Percentiles rank a stretch among this genome's conserved stretches.
Conservation (phyloP, 2,888 invertebrate species). For the Ischnus inquisitorius region DNA sequence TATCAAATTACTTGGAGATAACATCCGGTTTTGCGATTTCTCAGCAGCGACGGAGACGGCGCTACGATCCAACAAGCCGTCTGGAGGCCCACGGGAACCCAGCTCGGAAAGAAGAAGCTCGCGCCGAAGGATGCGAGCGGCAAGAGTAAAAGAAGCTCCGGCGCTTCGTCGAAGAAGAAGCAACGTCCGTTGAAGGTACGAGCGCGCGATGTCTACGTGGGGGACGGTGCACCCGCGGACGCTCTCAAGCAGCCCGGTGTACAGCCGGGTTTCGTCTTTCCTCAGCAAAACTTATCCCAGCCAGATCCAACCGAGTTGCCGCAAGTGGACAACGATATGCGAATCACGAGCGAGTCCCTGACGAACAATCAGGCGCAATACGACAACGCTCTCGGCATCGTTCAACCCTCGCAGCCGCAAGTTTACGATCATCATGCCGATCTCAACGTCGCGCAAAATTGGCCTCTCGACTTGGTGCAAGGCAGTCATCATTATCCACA, state of each 20-base stretch:
- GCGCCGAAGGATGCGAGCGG: conserved; percentile 74
- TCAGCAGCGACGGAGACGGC: conserved; percentile 76
- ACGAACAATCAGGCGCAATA: conserved; percentile 75
- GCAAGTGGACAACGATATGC: conserved; percentile 49
- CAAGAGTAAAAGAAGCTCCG: conserved; percentile 52
- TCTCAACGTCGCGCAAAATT: conserved; percentile 80
- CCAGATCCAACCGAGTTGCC: conserved; percentile 63
- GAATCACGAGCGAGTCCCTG: conserved; percentile 54
- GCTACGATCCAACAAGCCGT: conserved; percentile 82
- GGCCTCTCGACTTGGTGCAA: conserved; percentile 83
- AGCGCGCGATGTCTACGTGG: conserved; percentile 71
- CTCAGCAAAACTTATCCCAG: conserved; percentile 70
- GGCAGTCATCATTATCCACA: conserved; percentile 81
- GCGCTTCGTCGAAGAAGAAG: conserved; percentile 74
- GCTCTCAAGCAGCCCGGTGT: conserved; percentile 71
- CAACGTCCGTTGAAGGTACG: conserved; percentile 72
- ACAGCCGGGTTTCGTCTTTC: conserved; percentile 71
- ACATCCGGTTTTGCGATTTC: not conserved
- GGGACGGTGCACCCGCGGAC: conserved; percentile 69
- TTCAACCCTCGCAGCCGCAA: conserved; percentile 75
- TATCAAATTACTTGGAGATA: not conserved
- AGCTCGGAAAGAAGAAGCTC: conserved; percentile 82
- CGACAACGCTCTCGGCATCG: conserved; percentile 74
- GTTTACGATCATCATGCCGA: conserved; percentile 79
- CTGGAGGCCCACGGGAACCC: conserved; percentile 84